These are phyloP conservation scores for Camponotus pennsylvanicus DNA, from an alignment of 1,140 invertebrate species.

Conservation along the genomic window DNA sequence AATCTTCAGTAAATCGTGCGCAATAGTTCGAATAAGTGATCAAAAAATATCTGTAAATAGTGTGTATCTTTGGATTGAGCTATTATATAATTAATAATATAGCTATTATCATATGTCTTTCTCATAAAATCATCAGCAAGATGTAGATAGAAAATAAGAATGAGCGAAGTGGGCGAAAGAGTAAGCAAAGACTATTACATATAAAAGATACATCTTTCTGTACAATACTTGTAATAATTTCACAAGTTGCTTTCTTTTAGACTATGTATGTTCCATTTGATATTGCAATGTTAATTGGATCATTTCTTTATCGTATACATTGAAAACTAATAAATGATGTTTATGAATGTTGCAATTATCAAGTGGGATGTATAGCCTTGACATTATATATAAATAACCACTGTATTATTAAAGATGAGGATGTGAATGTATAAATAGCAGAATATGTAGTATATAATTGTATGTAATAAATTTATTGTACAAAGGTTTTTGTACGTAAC, in stretches of 20 bases:
- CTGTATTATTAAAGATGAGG: not conserved
- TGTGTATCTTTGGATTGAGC: slow-evolving; percentile 27
- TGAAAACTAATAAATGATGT: too few relatives aligned
- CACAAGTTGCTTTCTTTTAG: not conserved
- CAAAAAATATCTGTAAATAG: slow-evolving; percentile 49
- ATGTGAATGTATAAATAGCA: not conserved
- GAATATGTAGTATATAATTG: slow-evolving; percentile 13
- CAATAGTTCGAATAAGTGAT: slow-evolving; percentile 31
- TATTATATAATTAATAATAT: not conserved
- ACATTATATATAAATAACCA: slow-evolving; percentile 17
- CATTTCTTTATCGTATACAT: too few relatives aligned
- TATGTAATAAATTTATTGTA: slow-evolving; percentile 40
- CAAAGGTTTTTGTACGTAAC: slow-evolving; percentile 41
- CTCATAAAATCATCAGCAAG: not conserved
- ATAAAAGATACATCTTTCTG: not conserved
- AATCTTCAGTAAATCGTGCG: not conserved
- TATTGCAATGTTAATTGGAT: too few relatives aligned
- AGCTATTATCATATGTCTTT: slow-evolving; percentile 13
- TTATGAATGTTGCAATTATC: not conserved
- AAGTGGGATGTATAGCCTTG: not conserved
- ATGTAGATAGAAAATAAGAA: slow-evolving; percentile 25
- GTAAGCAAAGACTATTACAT: slow-evolving; percentile 8
- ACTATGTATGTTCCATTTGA: too few relatives aligned
- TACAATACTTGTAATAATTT: slow-evolving; percentile 27
- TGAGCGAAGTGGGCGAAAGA: not conserved